Evolutionary conservation across 1,140 invertebrate species (phyloP).

Genomic region (Streblospio benedicti): DNA sequence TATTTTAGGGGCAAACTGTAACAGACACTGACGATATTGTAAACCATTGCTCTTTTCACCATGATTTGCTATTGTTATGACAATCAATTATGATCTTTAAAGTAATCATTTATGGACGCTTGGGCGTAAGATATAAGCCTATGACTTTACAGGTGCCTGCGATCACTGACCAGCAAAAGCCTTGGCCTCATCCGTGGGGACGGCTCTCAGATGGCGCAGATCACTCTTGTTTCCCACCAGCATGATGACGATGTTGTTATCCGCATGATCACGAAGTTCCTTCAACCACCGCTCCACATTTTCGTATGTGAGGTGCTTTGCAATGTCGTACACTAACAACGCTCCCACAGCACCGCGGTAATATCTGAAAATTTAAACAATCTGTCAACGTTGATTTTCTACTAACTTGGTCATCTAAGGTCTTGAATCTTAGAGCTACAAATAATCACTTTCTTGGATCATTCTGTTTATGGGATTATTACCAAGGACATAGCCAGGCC

Average conservation of each 20-base stretch:
- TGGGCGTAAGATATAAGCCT: too few species aligned
- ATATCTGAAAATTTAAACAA: slow-evolving; percentile 72
- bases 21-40: too few species aligned
- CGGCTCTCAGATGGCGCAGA: slow-evolving; percentile 92
- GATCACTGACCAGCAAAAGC: slow-evolving; percentile 10
- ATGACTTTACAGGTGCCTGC: too few species aligned
- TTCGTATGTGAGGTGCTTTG: slow-evolving; percentile 98
- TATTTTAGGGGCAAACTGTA: too few species aligned
- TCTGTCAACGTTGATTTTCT: not conserved
- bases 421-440: not conserved
- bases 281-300: slow-evolving; percentile 96
- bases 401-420: not conserved
- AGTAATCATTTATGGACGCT: too few species aligned
- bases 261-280: slow-evolving; percentile 46
- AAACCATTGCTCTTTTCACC: too few species aligned
- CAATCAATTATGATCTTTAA: too few species aligned
- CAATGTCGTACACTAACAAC: slow-evolving; percentile 64
- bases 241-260: slow-evolving; percentile 49
- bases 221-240: slow-evolving; percentile 84
- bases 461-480: too few species aligned
- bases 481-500: too few species aligned
- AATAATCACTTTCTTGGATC: not conserved
- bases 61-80: too few species aligned
- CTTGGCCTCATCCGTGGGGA: slow-evolving; percentile 58
- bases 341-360: slow-evolving; percentile 57